Base-by-base conservation (phyloP, 1,140 invertebrate genomes). In the Stegodyphus dumicola region DNA sequence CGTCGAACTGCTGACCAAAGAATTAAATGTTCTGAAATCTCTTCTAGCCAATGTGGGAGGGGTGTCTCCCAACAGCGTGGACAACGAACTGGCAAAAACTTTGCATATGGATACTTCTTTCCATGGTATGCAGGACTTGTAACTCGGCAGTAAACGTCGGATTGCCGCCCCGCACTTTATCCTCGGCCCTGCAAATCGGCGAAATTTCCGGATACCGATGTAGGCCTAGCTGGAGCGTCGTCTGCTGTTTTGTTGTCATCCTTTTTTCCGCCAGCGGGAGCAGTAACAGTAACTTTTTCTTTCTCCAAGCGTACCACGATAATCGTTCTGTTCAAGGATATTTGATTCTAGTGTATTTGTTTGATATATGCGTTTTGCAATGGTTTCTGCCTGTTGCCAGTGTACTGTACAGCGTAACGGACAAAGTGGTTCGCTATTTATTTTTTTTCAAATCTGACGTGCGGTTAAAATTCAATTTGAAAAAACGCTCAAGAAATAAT, bases 1-100 rank as follows among this genome's bases (percentile, higher is more conserved):
- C 91, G 95, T 98, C 89, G 97, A 99, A 89, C 93, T 97, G 69
- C 93, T 99, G 78, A 95, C 94, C 74, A 97, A 98, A 80, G 97
- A 99, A 91, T 91, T 99, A 79, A 96, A 95, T 89, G 94, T 98
- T 6, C 93, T 96, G 56, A 93, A 95, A 88, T 93, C 93, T 66
- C 91, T 96, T 67, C 95, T 96, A 90, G 77, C 88, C 76, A 89
- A 86, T 71, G 87, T 88, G 18, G 88, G 81, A 13, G 85, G 73
- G 11, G 80, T 89, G 7, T 79, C 87, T 0, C 84, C 87, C 33
- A 88, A 89, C 73, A 87, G 65, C 73, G 87, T 88, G 0, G 88
- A 89, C 65, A 86, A 76, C 51, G 88, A 88, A 70, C 70, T 89
- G 70, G 85, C 87, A 64, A 87, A 88, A 77, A 76, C 83, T 1